These are phyloP conservation scores for Columba janthina DNA, from an alignment of 2,113 vertebrate species.

Conservation along the genomic window DNA sequence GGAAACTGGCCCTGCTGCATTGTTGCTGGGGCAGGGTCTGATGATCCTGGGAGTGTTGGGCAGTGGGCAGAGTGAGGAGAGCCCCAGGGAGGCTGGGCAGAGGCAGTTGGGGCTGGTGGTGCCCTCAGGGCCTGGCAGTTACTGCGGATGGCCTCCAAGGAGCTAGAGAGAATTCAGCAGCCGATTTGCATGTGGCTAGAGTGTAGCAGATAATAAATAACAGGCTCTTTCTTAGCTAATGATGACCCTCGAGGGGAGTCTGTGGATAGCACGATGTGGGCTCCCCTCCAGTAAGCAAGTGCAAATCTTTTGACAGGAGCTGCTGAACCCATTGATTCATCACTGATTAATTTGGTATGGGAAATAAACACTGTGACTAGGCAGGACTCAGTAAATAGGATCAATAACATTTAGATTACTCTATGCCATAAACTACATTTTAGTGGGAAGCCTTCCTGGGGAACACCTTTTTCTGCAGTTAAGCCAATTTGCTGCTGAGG, in stretches of 20 bases:
- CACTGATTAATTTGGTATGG: neutral
- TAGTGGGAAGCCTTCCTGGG: neutral
- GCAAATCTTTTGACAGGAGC: constrained; percentile 16
- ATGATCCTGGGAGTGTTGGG: fast-evolving
- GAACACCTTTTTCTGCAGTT: neutral
- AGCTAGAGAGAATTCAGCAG: neutral
- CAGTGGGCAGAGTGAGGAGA: neutral
- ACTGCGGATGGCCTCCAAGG: neutral
- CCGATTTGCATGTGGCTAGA: neutral
- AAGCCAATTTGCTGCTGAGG: neutral
- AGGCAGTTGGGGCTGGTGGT: neutral
- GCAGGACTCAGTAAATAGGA: neutral
- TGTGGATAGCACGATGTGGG: neutral
- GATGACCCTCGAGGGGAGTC: neutral
- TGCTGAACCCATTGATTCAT: constrained; percentile 1
- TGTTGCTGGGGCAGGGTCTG: neutral
- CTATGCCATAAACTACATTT: neutral
- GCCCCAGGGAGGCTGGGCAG: neutral
- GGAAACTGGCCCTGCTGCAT: neutral
- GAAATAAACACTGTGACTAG: neutral
- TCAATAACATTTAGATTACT: neutral
- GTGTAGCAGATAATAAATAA: neutral
- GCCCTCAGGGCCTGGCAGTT: neutral
- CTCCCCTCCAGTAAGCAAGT: constrained; percentile 10
- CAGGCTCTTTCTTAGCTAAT: neutral